Evolutionary conservation across 2,888 invertebrate species (phyloP), one percentile per base, ranked within the genome.

Genomic region (Axea sp.): DNA sequence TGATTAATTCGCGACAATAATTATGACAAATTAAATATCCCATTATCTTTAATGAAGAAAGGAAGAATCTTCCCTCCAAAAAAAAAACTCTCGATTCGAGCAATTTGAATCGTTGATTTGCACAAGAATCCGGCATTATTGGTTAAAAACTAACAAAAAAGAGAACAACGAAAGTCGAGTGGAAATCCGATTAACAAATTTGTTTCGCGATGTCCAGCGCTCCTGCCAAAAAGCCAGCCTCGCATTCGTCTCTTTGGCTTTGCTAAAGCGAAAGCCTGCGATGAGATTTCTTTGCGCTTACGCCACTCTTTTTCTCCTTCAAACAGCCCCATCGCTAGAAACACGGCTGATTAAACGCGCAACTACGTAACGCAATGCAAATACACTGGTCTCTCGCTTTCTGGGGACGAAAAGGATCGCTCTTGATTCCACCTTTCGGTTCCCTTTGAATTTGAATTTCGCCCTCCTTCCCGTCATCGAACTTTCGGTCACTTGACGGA

Each of bases 321-420:
- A 83, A 83, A 80, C 82, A 80, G 76, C 77, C 62, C 79, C 80
- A 77, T 82, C 81, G 80, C 81, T 77, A 80, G 75, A 78, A 79
- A 80, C 83, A 86, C 81, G 85, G 85, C 83, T 86, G 86, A 86
- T 86, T 86, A 86, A 86, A 86, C 86, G 86, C 83, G 82, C 84
- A 86, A 85, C 86, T 86, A 84, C 84, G 83, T 84, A 85, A 84
- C 84, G 82, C 80, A 82, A 86, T 82, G 86, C 83, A 86, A 86
- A 86, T 85, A 86, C 80, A 83, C 83, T 80, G 79, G 80, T 37
- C 80, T 76, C 75, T 78, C 71, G 41, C 41, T 55, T 19, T 39
- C 35, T 28, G 68, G 45, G 39, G 43, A 72, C 60, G 67, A 71
- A 71, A 62, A 67, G 65, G 72, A 77, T 60, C 60, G 79, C 81